A percentile compares a stretch with the other conserved stretches of the same genome.
phyloP scores from a whole-genome alignment of 2,888 invertebrate species.

The Elmis aenea region DNA sequence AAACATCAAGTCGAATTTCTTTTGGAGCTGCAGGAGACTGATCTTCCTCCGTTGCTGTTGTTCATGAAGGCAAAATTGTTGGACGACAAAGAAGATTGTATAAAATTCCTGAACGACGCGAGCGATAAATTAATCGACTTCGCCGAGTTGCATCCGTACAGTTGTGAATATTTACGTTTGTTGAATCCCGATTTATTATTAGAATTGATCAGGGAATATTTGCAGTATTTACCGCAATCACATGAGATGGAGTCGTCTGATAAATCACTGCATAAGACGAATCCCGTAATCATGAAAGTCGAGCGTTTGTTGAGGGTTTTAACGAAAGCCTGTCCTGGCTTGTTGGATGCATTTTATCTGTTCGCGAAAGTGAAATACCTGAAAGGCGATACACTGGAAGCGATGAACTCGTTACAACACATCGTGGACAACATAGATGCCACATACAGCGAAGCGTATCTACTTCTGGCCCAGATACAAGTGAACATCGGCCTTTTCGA shows the following conservation, averaged over 20 bases:
- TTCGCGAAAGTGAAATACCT: slow-evolving; percentile 77
- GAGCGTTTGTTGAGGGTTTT: slow-evolving; percentile 66
- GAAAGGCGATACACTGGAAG: slow-evolving; percentile 68
- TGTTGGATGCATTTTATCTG: slow-evolving; percentile 61
- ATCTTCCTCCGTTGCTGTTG: slow-evolving; percentile 62
- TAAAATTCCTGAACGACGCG: slow-evolving; percentile 60
- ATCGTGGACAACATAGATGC: slow-evolving; percentile 70
- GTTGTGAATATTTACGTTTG: slow-evolving; percentile 58
- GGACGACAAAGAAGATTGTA: slow-evolving; percentile 52
- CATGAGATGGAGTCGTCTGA: slow-evolving; percentile 36
- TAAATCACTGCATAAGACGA: slow-evolving; percentile 24
- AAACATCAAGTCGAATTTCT: slow-evolving; percentile 83
- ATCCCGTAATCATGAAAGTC: slow-evolving; percentile 53
- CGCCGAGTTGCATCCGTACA: slow-evolving; percentile 56
- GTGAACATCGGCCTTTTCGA: slow-evolving; percentile 65
- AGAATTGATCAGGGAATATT: slow-evolving; percentile 70
- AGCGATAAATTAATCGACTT: slow-evolving; percentile 52
- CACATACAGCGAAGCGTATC: slow-evolving; percentile 77
- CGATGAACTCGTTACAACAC: slow-evolving; percentile 66
- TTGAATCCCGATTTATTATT: slow-evolving; percentile 85
- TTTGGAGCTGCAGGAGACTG: slow-evolving; percentile 70
- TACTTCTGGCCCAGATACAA: slow-evolving; percentile 82
- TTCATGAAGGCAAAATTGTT: slow-evolving; percentile 65
- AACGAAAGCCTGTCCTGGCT: slow-evolving; percentile 76
- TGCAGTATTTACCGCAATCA: slow-evolving; percentile 61